These are phyloP conservation scores for Nothobranchius kuhntae DNA, from an alignment of 2,113 vertebrate species.

Conservation along the genomic window DNA sequence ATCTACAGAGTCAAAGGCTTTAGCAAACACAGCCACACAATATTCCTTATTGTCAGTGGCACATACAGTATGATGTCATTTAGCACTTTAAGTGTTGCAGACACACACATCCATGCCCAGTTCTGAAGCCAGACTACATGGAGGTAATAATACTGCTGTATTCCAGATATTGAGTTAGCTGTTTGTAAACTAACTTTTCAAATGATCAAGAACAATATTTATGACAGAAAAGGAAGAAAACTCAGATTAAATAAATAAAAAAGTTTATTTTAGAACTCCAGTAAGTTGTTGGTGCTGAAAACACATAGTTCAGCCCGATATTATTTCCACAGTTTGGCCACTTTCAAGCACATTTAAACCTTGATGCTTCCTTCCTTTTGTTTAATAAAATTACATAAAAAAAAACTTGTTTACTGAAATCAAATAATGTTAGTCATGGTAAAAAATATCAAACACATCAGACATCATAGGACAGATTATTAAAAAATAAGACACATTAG, in stretches of 20 bases:
- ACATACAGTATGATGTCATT: too few relatives aligned
- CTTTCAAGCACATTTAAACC: background rate
- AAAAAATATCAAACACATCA: slow-evolving; percentile 17
- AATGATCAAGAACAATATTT: too few relatives aligned
- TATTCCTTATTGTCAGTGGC: too few relatives aligned
- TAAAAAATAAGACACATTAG: slow-evolving; percentile 20
- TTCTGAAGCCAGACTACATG: too few relatives aligned
- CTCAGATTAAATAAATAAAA: slow-evolving; percentile 39
- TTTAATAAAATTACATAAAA: background rate
- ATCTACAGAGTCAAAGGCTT: too few relatives aligned
- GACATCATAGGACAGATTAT: slow-evolving; percentile 6
- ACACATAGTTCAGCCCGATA: slow-evolving; percentile 6
- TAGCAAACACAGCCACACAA: too few relatives aligned
- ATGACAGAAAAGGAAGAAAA: background rate
- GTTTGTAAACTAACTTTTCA: too few relatives aligned
- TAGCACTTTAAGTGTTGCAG: too few relatives aligned
- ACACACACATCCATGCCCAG: too few relatives aligned
- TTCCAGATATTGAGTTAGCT: too few relatives aligned
- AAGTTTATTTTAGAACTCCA: slow-evolving; percentile 43
- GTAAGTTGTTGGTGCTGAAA: slow-evolving; percentile 30
- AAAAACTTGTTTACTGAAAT: background rate
- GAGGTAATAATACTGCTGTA: too few relatives aligned
- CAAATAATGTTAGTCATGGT: background rate
- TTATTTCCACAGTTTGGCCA: slow-evolving; percentile 4
- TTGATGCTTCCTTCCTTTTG: background rate